Base-by-base conservation (phyloP, 2,888 invertebrate species). In the Caenorhabditis sp. region DNA sequence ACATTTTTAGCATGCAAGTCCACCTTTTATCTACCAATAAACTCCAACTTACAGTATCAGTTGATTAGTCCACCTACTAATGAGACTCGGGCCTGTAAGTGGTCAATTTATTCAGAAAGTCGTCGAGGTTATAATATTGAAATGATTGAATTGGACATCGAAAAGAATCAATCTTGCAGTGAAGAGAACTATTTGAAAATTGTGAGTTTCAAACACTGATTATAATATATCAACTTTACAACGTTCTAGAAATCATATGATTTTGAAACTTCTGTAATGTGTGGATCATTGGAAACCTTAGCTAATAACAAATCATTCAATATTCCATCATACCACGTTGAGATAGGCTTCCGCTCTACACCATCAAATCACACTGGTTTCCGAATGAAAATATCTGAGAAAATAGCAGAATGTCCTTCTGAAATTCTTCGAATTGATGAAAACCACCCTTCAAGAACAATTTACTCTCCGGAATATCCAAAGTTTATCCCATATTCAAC, bases 81-180 rank as follows among this genome's bases (percentile, higher is more conserved):
- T 43, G 43, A 43, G 14, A 43, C 43, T 12, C 17, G 92, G 63
- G 63, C 58, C 17, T 96, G 95, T 88, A 91, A 91, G 0, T 95
- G 94, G 94, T 84, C 90, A 25, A 84, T 93, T 0, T 66, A 79
- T 10, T 73, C 84, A 50, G 78, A 81, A 27, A 76, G 84, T 14
- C 83, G 83, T 61, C 73, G 86, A 1, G 77, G 78, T 26, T 20
- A 85, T 3, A 43, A 43, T 14, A 77, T 84, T 21, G 66, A 78
- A 31, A 61, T 81, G 17, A 26, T 78, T 8, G 84, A 85, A 25
- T 58, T 85, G 50, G 80, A 84, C 49, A 62, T 87, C 12, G 69
- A 67, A 59, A 31, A 4, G 10, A 76, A 80, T 7, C 57, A 56
- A 12, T 10, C 5, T 17, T 43, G 43, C 14, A 43, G 14, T 17